A percentile compares a stretch with the other conserved stretches of the same genome.
Conservation (phyloP, 2,113 vertebrate genomes). For the Muntiacus muntjak region DNA sequence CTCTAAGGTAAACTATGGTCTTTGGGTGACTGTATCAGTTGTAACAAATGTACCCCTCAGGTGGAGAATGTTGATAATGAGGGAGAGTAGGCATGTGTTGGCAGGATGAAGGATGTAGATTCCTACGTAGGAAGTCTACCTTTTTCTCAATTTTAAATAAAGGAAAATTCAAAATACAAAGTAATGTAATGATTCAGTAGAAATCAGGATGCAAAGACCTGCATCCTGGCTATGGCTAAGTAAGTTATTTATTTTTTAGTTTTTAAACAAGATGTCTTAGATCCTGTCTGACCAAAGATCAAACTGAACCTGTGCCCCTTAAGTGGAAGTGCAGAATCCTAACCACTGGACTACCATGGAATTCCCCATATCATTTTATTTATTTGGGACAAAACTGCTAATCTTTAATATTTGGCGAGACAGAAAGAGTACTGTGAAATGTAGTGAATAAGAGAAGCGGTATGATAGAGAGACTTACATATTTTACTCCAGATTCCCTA, state of each 20-base stretch:
- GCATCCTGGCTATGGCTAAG: background rate
- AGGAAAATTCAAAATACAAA: background rate
- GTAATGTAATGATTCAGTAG: background rate
- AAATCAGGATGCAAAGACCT: background rate
- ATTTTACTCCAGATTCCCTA: background rate
- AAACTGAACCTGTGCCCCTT: background rate
- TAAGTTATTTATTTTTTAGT: background rate
- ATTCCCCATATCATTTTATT: background rate
- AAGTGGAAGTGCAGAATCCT: background rate
- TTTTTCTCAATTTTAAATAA: background rate
- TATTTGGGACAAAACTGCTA: background rate
- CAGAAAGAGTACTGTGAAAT: background rate
- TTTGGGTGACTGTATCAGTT: background rate
- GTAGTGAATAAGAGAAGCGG: fast-evolving
- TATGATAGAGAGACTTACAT: background rate
- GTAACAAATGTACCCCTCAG: background rate
- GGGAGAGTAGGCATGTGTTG: background rate
- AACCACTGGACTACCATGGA: background rate
- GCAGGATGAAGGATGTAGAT: background rate
- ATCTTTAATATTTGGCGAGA: background rate
- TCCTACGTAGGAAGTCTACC: background rate
- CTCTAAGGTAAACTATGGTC: no score
- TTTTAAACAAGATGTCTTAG: background rate
- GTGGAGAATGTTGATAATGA: background rate
- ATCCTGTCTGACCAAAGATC: background rate